phyloP scores from a whole-genome alignment of 1,140 invertebrate genomes.

The Drosophila novamexicana region DNA sequence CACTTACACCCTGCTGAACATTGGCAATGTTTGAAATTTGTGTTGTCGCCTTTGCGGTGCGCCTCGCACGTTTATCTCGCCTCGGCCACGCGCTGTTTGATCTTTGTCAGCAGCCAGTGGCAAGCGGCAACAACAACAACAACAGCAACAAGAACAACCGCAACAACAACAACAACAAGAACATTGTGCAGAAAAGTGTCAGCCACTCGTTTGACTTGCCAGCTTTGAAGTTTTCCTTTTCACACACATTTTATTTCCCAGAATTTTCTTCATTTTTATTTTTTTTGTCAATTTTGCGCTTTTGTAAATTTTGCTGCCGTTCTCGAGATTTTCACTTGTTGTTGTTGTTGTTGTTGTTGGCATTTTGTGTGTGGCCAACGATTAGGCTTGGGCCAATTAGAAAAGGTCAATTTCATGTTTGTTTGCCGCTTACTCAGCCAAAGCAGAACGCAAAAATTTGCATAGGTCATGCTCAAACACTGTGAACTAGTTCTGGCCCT shows the following conservation, averaged over 20 bases:
- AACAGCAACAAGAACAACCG: slow-evolving; percentile 3
- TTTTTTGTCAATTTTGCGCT: slow-evolving; percentile 45
- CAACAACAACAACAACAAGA: slow-evolving; percentile 28
- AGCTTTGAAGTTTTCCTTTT: slow-evolving; percentile 59
- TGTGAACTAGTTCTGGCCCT: background rate
- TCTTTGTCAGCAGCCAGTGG: slow-evolving; percentile 68
- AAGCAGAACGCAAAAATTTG: slow-evolving; percentile 7
- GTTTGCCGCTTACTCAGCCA: slow-evolving; percentile 12
- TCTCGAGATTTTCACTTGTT: slow-evolving; percentile 7
- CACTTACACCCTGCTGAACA: background rate
- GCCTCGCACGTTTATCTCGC: slow-evolving; percentile 74
- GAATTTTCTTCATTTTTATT: slow-evolving; percentile 5
- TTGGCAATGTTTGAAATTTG: slow-evolving; percentile 58
- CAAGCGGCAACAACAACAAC: slow-evolving; percentile 51
- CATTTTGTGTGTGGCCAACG: slow-evolving; percentile 10
- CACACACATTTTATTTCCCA: slow-evolving; percentile 4
- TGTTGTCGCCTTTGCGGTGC: slow-evolving; percentile 77
- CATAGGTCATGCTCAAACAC: background rate
- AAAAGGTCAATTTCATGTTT: slow-evolving; percentile 35
- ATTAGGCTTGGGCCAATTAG: slow-evolving; percentile 30
- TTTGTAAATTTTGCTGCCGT: slow-evolving; percentile 37
- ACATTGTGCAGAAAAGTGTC: slow-evolving; percentile 41
- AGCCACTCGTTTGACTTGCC: slow-evolving; percentile 37
- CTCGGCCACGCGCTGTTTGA: slow-evolving; percentile 69
- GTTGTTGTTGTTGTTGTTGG: slow-evolving; percentile 1